A percentile compares a stretch with the other conserved stretches of the same genome.
Conservation (phyloP, 2,888 invertebrate genomes). For the Cremastinae sp. region DNA sequence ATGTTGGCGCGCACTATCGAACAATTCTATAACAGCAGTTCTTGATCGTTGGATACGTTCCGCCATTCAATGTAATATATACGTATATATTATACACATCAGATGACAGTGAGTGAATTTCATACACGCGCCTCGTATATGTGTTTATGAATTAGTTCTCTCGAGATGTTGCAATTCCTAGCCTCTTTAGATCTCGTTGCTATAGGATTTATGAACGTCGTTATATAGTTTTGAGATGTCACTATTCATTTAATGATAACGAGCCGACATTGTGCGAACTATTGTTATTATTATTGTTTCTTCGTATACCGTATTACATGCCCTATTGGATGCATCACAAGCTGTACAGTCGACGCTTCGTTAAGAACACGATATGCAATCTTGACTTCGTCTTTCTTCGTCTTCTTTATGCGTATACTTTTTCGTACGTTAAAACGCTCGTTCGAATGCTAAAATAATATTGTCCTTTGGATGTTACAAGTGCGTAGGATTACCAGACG, state of each 20-base stretch:
- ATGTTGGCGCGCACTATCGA: constrained; percentile 47
- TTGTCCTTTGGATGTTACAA: constrained; percentile 12
- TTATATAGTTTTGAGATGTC: constrained; percentile 59
- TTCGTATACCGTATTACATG: constrained; percentile 20
- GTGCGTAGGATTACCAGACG: background rate
- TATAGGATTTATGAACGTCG: constrained; percentile 60
- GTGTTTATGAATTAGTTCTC: constrained; percentile 13
- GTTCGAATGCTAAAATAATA: constrained; percentile 41
- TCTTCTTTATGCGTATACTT: no score
- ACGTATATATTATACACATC: no score
- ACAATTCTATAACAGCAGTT: constrained; percentile 32
- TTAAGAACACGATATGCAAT: constrained; percentile 36
- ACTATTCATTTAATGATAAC: constrained; percentile 63
- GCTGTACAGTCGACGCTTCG: constrained; percentile 18
- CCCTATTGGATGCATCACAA: constrained; percentile 21
- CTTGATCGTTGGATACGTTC: constrained; percentile 53
- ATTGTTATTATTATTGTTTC: constrained; percentile 17
- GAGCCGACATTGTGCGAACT: constrained; percentile 40
- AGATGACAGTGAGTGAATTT: no score
- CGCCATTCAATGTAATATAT: constrained; percentile 49
- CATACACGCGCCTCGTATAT: background rate
- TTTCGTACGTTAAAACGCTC: constrained; percentile 4
- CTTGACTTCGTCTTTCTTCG: constrained; percentile 25
- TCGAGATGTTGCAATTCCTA: constrained; percentile 49
- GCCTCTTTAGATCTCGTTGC: constrained; percentile 20